Base-by-base conservation (phyloP, 2,797 vertebrate genomes). In the Cercopithecus diana region DNA sequence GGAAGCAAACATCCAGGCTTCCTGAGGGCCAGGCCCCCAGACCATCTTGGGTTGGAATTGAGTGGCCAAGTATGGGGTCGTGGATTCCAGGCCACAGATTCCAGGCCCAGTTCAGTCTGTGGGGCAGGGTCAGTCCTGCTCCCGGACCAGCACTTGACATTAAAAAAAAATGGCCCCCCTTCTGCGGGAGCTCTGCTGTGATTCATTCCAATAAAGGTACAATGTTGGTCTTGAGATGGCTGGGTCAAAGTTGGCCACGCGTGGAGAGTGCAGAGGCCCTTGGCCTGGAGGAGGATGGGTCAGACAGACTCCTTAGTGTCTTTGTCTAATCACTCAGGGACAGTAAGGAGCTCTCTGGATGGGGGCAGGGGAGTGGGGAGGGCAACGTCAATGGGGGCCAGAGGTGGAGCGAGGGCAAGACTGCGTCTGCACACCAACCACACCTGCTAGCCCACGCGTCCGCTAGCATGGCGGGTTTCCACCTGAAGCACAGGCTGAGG, bases 201-300 rank as follows among this genome's bases (percentile, higher is more conserved):
- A 48, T 61, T 81, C 8, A 39, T 93, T 92, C 72, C 48, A 96
- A 96, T 97, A 97, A 97, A 97, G 36, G 33, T 61, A 26, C 24
- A n/a, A 1, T 43, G 64, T 95, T 96, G 82, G 50, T 82, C 84
- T 90, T 88, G 88, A 95, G 61, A 80, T 45, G 41, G 14, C 57
- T 72, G 22, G 3, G n/a, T 91, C 80, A 58, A 33, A 17, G 13
- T 9, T 76, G 43, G 26, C 76, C 57, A 4, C 75, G 50, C 82
- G n/a, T 11, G 3, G 36, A 90, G 88, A 90, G 67, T 10, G 76
- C 30, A 30, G 22, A 67, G 48, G 26, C 58, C 57, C 30, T 67
- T 67, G 30, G n/a, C 45, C 19, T 13, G 4, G 15, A 82, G 55
- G 50, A 36, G 1, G 12, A 8, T 4, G 45, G 14, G 10, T 36